Evolutionary conservation across 2,113 vertebrate species (phyloP), one percentile per base, ranked within the genome.

Genomic region (Mellivora capensis): DNA sequence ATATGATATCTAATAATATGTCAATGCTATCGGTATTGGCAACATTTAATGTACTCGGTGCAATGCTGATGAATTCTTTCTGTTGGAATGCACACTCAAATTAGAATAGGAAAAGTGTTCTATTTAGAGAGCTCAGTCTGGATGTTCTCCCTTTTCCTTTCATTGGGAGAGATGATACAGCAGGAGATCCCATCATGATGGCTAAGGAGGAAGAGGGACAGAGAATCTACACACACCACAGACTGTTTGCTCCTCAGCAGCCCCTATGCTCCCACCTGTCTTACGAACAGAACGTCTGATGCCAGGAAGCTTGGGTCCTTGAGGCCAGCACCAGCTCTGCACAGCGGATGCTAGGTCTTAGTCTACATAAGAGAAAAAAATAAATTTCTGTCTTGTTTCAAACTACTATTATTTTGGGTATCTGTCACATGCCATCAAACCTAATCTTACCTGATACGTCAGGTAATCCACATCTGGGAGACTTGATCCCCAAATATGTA

Each of bases 191-290:
- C 37, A 49, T 31, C 4, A 37, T 14, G 0, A 7, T 61, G 39
- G 11, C 47, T 59, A n/a, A 86, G n/a, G 34, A 69, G 18, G 27
- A 49, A 91, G 11, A 15, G 3, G 37, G 21, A 54, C 3, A 7
- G 7, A 8, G 10, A n/a, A 6, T 10, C 7, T 44, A 2, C 13
- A 6, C 0, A 1, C 20, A 18, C 44, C 12, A 31, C 21, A 23
- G 61, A 44, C 29, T 3, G 20, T 67, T 9, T 1, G 11, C 29
- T 42, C 17, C 27, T 47, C 23, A 3, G 17, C 12, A 1, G 11
- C 1, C 0, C 13, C 4, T 2, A 3, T 3, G 12, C 18, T 47
- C 31, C 12, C 0, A 2, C 9, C 21, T 37, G 29, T 52, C 21
- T 49, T 23, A 31, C 4, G 13, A n/a, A 47, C 5, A 49, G 74